Evolutionary conservation across 2,797 vertebrate species (phyloP).

Genomic region (Erpetoichthys calabaricus): DNA sequence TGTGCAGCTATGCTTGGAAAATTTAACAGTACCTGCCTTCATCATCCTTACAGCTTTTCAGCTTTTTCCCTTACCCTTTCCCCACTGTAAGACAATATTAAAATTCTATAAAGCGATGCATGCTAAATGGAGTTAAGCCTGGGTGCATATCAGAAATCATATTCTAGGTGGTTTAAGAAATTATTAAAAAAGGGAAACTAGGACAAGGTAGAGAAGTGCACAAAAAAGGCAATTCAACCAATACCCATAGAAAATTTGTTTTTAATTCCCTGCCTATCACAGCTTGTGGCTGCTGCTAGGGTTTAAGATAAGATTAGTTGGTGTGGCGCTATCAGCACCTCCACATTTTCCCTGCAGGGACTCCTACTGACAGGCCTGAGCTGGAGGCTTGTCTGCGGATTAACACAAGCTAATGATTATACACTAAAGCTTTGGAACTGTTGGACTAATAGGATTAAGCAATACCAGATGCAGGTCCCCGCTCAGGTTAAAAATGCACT

Average conservation of each 20-base stretch:
- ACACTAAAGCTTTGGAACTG: conserved; percentile 78
- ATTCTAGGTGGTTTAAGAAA: conserved; percentile 13
- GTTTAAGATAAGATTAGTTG: conserved; percentile 76
- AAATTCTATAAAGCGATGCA: conserved; percentile 9
- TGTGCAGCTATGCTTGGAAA: conserved; percentile 5
- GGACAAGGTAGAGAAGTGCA: conserved; percentile 30
- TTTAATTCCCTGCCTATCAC: conserved; percentile 68
- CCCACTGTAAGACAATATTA: conserved; percentile 12
- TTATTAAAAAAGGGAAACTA: conserved; percentile 24
- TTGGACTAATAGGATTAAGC: conserved; percentile 77
- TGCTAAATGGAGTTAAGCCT: conserved; percentile 12
- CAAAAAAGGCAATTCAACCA: conserved; percentile 28
- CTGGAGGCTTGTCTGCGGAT: conserved; percentile 70
- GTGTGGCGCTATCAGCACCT: conserved; percentile 65
- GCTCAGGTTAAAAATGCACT: conserved; percentile 78
- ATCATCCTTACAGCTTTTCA: not conserved
- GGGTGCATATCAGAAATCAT: conserved; percentile 9
- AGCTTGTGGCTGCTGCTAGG: conserved; percentile 65
- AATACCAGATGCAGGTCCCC: conserved; percentile 71
- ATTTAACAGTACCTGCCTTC: not conserved
- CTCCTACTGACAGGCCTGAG: conserved; percentile 67
- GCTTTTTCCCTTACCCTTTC: not conserved
- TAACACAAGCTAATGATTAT: conserved; percentile 76
- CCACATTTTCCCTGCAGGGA: conserved; percentile 73
- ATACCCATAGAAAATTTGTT: conserved; percentile 58